Percentiles rank a stretch among this genome's conserved stretches.
These are phyloP conservation scores for Stramonita haemastoma DNA, from an alignment of 2,888 invertebrate genomes.

Conservation along the genomic window DNA sequence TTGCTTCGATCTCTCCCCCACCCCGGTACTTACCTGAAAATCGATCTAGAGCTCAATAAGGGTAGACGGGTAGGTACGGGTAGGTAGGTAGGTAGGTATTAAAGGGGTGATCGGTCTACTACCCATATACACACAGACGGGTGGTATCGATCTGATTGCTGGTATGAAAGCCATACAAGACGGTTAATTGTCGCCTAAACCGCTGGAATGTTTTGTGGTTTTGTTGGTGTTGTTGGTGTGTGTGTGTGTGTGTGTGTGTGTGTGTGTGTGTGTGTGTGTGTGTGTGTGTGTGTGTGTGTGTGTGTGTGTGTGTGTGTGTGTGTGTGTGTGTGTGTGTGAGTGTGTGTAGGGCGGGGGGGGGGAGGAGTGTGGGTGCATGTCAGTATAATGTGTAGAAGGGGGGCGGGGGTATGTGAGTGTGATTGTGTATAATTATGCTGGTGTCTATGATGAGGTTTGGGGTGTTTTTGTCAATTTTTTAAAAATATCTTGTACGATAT, in stretches of 20 bases:
- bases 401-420: background rate
- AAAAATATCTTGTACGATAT: background rate
- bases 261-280: background rate
- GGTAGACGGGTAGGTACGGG: too few relatives aligned
- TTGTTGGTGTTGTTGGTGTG: background rate
- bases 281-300: slow-evolving; percentile 8
- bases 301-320: background rate
- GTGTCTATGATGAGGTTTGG: background rate
- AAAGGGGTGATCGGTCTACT: too few relatives aligned
- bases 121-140: too few relatives aligned
- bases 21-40: too few relatives aligned
- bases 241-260: background rate
- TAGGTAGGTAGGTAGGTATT: too few relatives aligned
- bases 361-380: background rate
- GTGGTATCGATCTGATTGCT: too few relatives aligned
- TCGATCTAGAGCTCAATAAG: too few relatives aligned
- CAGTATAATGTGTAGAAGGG: background rate
- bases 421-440: background rate
- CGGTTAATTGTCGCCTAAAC: too few relatives aligned
- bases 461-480: background rate
- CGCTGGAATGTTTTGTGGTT: too few relatives aligned
- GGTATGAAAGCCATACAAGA: too few relatives aligned
- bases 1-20: too few relatives aligned
- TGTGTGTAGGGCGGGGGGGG: background rate
- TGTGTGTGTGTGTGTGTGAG: background rate